phyloP scores from a whole-genome alignment of 2,888 invertebrate genomes.

The Tetropium fuscum region DNA sequence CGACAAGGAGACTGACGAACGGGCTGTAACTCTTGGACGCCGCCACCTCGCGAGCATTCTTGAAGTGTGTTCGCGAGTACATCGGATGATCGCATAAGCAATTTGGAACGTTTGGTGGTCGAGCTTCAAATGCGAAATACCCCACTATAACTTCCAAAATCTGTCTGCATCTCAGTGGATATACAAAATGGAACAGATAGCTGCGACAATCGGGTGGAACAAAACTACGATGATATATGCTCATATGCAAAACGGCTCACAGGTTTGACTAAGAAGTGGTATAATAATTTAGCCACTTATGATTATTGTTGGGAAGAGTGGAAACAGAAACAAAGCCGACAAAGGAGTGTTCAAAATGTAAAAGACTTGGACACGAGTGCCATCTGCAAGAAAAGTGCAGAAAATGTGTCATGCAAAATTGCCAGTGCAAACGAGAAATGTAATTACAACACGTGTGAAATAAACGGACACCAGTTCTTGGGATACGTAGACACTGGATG shows the following conservation, averaged over 20 bases:
- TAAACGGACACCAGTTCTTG: slow-evolving; percentile 1
- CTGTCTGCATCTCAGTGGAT: slow-evolving; percentile 1
- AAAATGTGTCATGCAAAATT: neutral
- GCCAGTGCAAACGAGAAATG: neutral
- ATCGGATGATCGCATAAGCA: neutral
- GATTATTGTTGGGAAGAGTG: slow-evolving; percentile 21
- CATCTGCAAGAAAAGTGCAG: neutral
- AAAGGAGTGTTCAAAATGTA: slow-evolving; percentile 11
- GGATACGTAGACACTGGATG: slow-evolving; percentile 14
- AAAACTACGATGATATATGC: no score
- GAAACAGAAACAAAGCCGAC: slow-evolving; percentile 5
- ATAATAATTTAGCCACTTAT: slow-evolving; percentile 27
- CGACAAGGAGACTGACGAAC: neutral
- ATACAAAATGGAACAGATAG: slow-evolving; percentile 5
- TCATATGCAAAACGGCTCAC: slow-evolving; percentile 13
- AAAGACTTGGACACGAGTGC: slow-evolving; percentile 2
- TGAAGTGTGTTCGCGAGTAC: neutral
- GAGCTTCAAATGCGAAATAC: slow-evolving; percentile 7
- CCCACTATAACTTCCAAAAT: neutral
- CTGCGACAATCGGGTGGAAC: no score
- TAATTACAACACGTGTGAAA: slow-evolving; percentile 9
- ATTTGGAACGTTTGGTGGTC: slow-evolving; percentile 8
- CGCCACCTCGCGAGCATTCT: no score
- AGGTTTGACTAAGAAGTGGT: slow-evolving; percentile 16
- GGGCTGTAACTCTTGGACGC: no score